Percentiles rank a stretch among this genome's conserved stretches.
phyloP scores from a whole-genome alignment of 2,113 vertebrate genomes.

The Oxyruncus cristatus region DNA sequence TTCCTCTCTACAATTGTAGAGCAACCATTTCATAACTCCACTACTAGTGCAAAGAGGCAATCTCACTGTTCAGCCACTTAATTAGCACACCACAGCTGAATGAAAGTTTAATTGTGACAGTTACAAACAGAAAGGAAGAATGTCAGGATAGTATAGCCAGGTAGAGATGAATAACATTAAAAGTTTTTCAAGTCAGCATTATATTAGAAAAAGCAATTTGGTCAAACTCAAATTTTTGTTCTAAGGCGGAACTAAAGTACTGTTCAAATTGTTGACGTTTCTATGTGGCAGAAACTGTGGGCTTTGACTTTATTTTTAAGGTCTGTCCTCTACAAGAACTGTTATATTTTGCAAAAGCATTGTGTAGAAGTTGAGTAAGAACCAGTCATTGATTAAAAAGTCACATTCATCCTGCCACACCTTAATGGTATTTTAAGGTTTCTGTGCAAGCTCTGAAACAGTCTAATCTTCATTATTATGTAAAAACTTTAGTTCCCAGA shows the following conservation, averaged over 20 bases:
- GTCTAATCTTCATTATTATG: neutral
- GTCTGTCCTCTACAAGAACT: neutral
- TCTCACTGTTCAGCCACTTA: neutral
- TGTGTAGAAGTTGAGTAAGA: neutral
- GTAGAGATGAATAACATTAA: neutral
- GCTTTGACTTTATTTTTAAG: neutral
- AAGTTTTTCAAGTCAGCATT: neutral
- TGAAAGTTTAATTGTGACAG: neutral
- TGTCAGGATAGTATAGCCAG: neutral
- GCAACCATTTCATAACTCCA: neutral
- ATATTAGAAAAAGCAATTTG: neutral
- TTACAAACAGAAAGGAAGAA: neutral
- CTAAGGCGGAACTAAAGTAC: neutral
- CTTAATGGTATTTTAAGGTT: slow-evolving; percentile 16
- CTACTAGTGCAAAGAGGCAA: neutral
- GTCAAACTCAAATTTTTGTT: neutral
- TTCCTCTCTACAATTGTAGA: neutral
- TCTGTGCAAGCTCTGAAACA: neutral
- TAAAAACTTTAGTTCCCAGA: neutral
- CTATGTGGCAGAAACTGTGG: neutral
- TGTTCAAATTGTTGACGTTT: neutral
- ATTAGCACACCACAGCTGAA: neutral
- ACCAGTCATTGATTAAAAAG: neutral
- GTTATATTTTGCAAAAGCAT: neutral
- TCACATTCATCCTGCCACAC: neutral